Evolutionary conservation across 92 coral and sea anemone species (phyloP).

Genomic region (Porites divaricata): DNA sequence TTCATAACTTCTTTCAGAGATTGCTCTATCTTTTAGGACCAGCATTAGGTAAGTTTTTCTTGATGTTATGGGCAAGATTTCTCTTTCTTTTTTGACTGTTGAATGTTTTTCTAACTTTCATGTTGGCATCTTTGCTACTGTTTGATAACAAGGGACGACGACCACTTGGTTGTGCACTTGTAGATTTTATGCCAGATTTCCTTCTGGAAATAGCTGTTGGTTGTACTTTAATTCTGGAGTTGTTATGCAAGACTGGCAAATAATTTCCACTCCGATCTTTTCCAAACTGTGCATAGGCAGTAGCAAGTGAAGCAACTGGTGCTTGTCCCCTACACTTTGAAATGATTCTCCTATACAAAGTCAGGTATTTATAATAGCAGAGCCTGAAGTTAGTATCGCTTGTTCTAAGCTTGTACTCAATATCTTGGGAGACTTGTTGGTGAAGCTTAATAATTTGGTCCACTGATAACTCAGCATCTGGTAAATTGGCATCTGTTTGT

Average conservation of each 20-base stretch:
- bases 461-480: slow-evolving; percentile 28
- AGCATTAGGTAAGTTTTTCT: slow-evolving; percentile 54
- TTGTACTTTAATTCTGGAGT: slow-evolving; percentile 58
- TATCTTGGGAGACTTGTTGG: slow-evolving; percentile 58
- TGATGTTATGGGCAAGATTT: slow-evolving; percentile 50
- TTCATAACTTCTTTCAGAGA: neutral
- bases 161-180: slow-evolving; percentile 61
- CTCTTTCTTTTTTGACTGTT: slow-evolving; percentile 47
- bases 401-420: slow-evolving; percentile 57
- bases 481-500: neutral
- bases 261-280: slow-evolving; percentile 42
- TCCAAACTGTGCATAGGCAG: slow-evolving; percentile 56
- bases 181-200: slow-evolving; percentile 58
- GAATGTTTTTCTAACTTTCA: slow-evolving; percentile 50
- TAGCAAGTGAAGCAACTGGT: slow-evolving; percentile 66
- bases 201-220: slow-evolving; percentile 71
- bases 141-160: neutral
- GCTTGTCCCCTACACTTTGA: slow-evolving; percentile 67
- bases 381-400: slow-evolving; percentile 53
- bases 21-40: slow-evolving; percentile 35
- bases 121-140: slow-evolving; percentile 6
- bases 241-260: slow-evolving; percentile 63
- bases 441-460: slow-evolving; percentile 54
- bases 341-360: slow-evolving; percentile 48
- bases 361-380: slow-evolving; percentile 58